A percentile compares a stretch with the other conserved stretches of the same genome.
phyloP scores from a whole-genome alignment of 1,140 invertebrate genomes.

The Sarcophaga peregrina region DNA sequence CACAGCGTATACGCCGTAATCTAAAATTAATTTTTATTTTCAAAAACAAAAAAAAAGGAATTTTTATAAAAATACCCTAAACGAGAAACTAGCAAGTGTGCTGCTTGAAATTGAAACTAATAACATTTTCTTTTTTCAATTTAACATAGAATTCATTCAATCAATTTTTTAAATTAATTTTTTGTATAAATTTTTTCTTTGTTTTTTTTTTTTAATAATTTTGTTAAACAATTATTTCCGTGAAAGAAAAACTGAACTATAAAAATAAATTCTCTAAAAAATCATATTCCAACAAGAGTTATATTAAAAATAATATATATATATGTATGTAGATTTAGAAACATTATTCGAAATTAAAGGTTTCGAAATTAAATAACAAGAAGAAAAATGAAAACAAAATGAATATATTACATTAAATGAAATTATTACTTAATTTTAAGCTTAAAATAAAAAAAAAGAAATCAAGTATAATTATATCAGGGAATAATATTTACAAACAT shows the following conservation, averaged over 20 bases:
- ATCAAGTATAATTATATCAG: slow-evolving; percentile 36
- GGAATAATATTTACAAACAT: slow-evolving; percentile 35
- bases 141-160: slow-evolving; percentile 4
- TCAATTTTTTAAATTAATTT: background rate
- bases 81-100: background rate
- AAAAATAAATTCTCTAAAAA: slow-evolving; percentile 53
- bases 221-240: slow-evolving; percentile 47
- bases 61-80: background rate
- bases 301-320: slow-evolving; percentile 24
- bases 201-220: slow-evolving; percentile 42
- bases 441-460: slow-evolving; percentile 17
- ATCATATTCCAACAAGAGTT: slow-evolving; percentile 50
- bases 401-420: background rate
- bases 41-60: too few species aligned
- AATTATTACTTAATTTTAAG: slow-evolving; percentile 40
- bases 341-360: slow-evolving; percentile 9
- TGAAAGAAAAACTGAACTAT: slow-evolving; percentile 34
- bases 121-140: background rate
- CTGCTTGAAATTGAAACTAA: background rate
- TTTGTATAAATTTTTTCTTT: slow-evolving; percentile 11
- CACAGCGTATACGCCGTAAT: slow-evolving; percentile 51
- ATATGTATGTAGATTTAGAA: too few species aligned
- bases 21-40: background rate
- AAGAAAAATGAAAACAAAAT: slow-evolving; percentile 30
- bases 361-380: slow-evolving; percentile 34